Percentiles rank a stretch among this genome's conserved stretches.
Evolutionary conservation across 2,113 vertebrate species (phyloP).

Genomic region (Onychostoma macrolepis): DNA sequence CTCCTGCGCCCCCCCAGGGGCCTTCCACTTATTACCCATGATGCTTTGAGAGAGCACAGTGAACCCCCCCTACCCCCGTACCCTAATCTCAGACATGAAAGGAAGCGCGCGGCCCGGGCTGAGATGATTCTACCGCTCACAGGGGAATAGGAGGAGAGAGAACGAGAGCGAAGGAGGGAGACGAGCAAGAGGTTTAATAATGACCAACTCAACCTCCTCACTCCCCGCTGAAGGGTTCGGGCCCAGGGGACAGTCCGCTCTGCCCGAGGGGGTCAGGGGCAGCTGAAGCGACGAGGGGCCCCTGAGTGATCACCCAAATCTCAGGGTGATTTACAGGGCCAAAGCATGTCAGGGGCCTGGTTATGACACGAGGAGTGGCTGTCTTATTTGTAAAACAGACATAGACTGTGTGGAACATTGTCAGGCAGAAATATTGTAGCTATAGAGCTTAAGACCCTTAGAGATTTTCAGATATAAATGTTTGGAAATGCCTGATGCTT

Average conservation of each 20-base stretch:
- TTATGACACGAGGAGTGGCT: conserved; percentile 18
- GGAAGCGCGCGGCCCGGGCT: conserved; percentile 26
- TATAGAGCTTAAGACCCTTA: not conserved
- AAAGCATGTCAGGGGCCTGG: conserved; percentile 31
- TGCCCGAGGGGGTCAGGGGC: conserved; percentile 43
- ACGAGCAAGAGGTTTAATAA: conserved; percentile 53
- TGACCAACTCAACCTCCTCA: conserved; percentile 49
- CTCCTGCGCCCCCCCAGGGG: conserved; percentile 38
- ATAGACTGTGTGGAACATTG: not conserved
- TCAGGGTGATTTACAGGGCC: conserved; percentile 51
- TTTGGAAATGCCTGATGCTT: not conserved
- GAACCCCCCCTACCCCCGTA: conserved; percentile 1
- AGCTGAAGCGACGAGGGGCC: conserved; percentile 10
- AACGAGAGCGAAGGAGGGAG: conserved; percentile 21
- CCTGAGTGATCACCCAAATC: conserved; percentile 41
- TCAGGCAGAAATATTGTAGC: not conserved
- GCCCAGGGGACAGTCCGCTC: conserved; percentile 29
- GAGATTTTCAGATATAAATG: not conserved
- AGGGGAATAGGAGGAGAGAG: conserved; percentile 49
- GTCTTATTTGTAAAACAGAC: conserved; percentile 31
- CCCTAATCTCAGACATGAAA: conserved; percentile 59
- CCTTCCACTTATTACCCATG: conserved; percentile 60
- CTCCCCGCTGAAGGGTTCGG: conserved; percentile 48
- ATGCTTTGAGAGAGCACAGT: conserved; percentile 23
- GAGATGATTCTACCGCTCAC: conserved; percentile 53